phyloP scores from a whole-genome alignment of 2,797 vertebrate species.

The Sciaenops ocellatus region DNA sequence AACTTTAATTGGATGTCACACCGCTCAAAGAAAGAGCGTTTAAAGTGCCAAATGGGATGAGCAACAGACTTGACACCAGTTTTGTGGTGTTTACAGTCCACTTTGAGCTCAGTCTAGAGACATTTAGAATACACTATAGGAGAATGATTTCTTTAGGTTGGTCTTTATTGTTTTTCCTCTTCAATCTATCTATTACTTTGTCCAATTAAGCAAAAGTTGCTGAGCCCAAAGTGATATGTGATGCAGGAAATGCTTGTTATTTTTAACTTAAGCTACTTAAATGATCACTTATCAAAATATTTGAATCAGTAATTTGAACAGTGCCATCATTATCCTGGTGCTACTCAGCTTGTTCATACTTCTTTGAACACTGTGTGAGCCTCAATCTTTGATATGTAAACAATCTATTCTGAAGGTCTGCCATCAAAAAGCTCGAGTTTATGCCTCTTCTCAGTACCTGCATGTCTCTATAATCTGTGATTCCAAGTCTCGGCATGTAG shows the following conservation, averaged over 20 bases:
- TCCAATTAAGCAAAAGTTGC: background rate
- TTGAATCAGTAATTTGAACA: constrained; percentile 13
- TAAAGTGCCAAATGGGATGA: constrained; percentile 34
- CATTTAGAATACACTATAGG: background rate
- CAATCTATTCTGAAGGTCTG: constrained; percentile 4
- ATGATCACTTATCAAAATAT: background rate
- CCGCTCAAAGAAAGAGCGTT: constrained; percentile 25
- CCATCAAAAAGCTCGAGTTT: background rate
- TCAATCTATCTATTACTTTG: background rate
- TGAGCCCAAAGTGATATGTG: background rate
- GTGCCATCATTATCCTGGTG: constrained; percentile 21
- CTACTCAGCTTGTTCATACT: constrained; percentile 16
- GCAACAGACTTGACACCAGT: constrained; percentile 6
- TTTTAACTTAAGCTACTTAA: background rate
- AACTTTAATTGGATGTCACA: constrained; percentile 63
- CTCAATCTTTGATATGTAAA: constrained; percentile 46
- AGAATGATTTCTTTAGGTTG: background rate
- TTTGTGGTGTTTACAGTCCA: constrained; percentile 30
- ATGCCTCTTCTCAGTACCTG: constrained; percentile 82
- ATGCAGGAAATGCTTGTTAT: background rate
- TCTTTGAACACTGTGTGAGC: constrained; percentile 17
- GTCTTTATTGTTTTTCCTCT: background rate
- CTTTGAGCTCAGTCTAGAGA: constrained; percentile 9
- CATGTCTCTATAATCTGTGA: constrained; percentile 92
- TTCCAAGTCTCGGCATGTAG: constrained; percentile 89